Percentiles rank a stretch among this genome's conserved stretches.
phyloP scores from a whole-genome alignment of 1,140 invertebrate genomes.

The Drosophila eugracilis region DNA sequence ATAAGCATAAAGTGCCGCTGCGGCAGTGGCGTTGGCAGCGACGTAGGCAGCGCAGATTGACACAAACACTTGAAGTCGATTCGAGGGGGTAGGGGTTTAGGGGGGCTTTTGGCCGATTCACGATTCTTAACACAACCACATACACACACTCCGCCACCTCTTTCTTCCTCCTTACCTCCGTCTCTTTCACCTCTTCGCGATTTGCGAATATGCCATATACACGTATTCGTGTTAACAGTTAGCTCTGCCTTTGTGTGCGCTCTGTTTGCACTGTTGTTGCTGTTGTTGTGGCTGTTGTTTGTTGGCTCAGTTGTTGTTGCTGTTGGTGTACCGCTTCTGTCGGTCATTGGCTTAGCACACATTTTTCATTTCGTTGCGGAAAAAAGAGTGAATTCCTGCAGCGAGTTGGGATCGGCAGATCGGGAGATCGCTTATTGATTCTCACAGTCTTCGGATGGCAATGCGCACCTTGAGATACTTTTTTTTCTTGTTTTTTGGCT shows the following conservation, averaged over 20 bases:
- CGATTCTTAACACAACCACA: conserved; percentile 34
- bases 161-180: conserved; percentile 25
- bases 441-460: conserved; percentile 5
- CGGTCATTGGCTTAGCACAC: conserved; percentile 85
- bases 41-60: conserved; percentile 42
- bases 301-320: conserved; percentile 22
- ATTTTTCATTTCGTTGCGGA: conserved; percentile 84
- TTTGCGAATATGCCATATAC: conserved; percentile 66
- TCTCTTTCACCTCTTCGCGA: conserved; percentile 32
- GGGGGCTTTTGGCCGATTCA: conserved; percentile 34
- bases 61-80: conserved; percentile 42
- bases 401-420: conserved; percentile 8
- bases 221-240: conserved; percentile 62
- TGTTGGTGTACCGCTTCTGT: conserved; percentile 69
- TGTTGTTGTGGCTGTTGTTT: conserved; percentile 25
- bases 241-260: conserved; percentile 68
- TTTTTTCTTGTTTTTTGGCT: conserved; percentile 1
- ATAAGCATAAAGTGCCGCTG: conserved; percentile 42
- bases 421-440: conserved; percentile 13
- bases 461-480: conserved; percentile 16
- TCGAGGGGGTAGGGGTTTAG: neutral
- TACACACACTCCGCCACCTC: no score
- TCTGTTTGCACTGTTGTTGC: conserved; percentile 46
- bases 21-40: conserved; percentile 15
- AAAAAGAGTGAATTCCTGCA: conserved; percentile 79